These are phyloP conservation scores for Zaprionus ghesquierei DNA, from an alignment of 1,140 invertebrate species.

Conservation along the genomic window DNA sequence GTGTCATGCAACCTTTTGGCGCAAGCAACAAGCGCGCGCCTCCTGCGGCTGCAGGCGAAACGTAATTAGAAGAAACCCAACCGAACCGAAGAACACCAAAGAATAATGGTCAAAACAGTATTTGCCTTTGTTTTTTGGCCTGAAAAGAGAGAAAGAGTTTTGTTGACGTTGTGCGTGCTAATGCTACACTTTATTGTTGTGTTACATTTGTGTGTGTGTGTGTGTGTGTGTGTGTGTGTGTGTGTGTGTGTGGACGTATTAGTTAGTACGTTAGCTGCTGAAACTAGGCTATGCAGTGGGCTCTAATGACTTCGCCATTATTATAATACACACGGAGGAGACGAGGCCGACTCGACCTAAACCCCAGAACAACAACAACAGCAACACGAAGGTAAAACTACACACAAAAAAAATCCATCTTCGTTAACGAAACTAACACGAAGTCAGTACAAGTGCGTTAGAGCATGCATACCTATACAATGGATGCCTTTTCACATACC, in stretches of 20 bases:
- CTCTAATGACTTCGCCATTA: constrained; percentile 76
- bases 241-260: constrained; percentile 16
- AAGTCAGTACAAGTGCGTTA: constrained; percentile 63
- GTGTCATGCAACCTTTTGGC: constrained; percentile 46
- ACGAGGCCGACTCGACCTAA: constrained; percentile 49
- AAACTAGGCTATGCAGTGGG: constrained; percentile 76
- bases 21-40: constrained; percentile 62
- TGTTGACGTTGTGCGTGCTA: constrained; percentile 68
- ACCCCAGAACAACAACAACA: constrained; percentile 54
- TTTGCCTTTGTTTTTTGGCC: constrained; percentile 44
- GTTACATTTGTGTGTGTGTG: no score
- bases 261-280: constrained; percentile 21
- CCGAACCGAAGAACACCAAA: constrained; percentile 11
- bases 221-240: no score
- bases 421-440: constrained; percentile 69
- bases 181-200: constrained; percentile 70
- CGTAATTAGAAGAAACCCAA: constrained; percentile 49
- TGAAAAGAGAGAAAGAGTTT: constrained; percentile 8
- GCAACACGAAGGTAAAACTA: constrained; percentile 65
- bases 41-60: constrained; percentile 37
- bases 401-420: constrained; percentile 71
- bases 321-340: constrained; percentile 54
- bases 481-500: not conserved
- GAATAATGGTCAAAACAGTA: constrained; percentile 68
- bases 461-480: constrained; percentile 21